Evolutionary conservation across 2,888 invertebrate species (phyloP), one percentile per base, ranked within the genome.

Genomic region (Catocala sponsa): DNA sequence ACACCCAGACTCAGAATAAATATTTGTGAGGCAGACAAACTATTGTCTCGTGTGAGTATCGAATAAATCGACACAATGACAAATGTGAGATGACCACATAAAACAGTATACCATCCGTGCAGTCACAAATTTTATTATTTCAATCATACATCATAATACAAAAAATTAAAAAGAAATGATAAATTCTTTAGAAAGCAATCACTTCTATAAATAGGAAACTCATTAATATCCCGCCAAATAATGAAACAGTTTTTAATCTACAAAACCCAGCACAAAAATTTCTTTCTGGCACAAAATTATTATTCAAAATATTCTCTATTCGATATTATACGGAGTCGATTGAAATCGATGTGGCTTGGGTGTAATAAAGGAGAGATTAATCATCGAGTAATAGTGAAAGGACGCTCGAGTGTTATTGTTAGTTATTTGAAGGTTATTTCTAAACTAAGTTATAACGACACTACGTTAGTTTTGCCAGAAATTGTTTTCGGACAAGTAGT

Each of bases 361-460:
- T 12, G n/a, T 43, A 47, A 47, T 47, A 25, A 47, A 47, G 47
- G 9, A 25, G 25, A 25, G 47, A 47, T 47, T 47, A 47, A 25
- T 47, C 47, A 47, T 47, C 47, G 47, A 15, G 25, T 47, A 25
- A 25, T 25, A 25, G 9, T 10, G 5, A 13, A 6, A 46, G 9
- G 6, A 15, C 5, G 5, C 42, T 42, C 11, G 43, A 43, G 12
- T n/a, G n/a, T 13, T 46, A 7, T 6, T 46, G 13, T 42, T 42
- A 9, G 12, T 44, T 12, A 12, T 13, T 25, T 10, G 47, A 47
- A 47, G 25, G 6, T 9, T 25, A 13, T 46, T 46, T 46, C 46
- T 47, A 15, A 47, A 47, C 9, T 47, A 25, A 25, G 25, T 25
- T 47, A 4, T 47, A 47, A 47, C 25, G 25, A 25, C 10, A 47